Conservation (phyloP, 2,113 vertebrate genomes). For the Poecile atricapillus region DNA sequence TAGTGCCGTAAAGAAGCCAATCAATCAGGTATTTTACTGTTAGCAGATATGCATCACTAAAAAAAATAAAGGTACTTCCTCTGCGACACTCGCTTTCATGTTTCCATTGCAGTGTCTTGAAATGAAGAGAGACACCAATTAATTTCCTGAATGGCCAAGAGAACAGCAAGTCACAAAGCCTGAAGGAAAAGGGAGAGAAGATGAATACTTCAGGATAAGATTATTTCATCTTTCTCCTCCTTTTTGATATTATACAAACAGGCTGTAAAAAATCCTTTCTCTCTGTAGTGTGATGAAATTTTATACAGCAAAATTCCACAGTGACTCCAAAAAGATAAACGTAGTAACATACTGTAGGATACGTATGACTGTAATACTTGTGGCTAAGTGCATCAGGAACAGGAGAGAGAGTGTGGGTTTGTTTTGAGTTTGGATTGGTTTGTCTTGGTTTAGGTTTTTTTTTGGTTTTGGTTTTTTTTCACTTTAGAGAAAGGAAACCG, state of each 20-base stretch:
- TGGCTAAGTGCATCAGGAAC: not conserved
- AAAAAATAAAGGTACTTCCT: not conserved
- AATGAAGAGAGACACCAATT: not conserved
- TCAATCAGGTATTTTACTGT: not conserved
- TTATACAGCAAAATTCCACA: not conserved
- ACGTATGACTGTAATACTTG: not conserved
- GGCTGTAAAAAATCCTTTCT: not conserved
- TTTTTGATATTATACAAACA: not conserved
- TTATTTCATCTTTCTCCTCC: not conserved
- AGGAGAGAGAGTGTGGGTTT: not conserved
- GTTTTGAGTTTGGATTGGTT: not conserved
- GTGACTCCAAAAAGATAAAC: not conserved
- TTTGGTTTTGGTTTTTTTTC: not conserved
- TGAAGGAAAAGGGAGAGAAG: not conserved
- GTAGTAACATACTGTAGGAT: not conserved
- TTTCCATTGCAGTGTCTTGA: not conserved
- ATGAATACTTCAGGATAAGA: not conserved
- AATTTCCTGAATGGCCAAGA: not conserved
- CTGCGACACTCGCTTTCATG: fast-evolving
- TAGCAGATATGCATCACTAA: not conserved
- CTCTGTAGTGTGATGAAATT: not conserved
- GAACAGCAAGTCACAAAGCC: not conserved
- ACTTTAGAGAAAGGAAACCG: not conserved
- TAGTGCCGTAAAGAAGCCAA: not conserved
- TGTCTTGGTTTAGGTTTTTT: too few relatives aligned